phyloP scores from a whole-genome alignment of 2,888 invertebrate genomes.

The Paralinhomoeus sp. region DNA sequence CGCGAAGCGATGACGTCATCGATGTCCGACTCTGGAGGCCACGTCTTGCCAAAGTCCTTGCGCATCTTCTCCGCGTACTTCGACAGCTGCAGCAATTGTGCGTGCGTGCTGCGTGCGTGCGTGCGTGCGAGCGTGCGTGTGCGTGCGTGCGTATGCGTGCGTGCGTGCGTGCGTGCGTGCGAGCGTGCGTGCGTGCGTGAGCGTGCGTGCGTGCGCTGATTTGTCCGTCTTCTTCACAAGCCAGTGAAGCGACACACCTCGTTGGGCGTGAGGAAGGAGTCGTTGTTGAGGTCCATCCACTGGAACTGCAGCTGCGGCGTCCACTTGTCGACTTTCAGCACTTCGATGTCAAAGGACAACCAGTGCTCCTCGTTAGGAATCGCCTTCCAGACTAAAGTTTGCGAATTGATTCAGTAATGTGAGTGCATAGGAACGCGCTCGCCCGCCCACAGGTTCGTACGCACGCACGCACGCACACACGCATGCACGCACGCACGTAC shows the following conservation, averaged over 20 bases:
- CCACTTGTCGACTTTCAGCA: slow-evolving; percentile 15
- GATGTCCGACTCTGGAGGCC: slow-evolving; percentile 20
- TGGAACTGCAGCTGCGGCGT: slow-evolving; percentile 15
- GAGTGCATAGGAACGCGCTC: too few relatives aligned
- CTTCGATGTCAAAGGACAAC: slow-evolving; percentile 19
- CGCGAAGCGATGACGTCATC: slow-evolving; percentile 17
- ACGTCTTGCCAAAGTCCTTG: slow-evolving; percentile 19
- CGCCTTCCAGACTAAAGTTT: slow-evolving; percentile 20
- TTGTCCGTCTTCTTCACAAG: slow-evolving; percentile 14
- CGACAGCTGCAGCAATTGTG: slow-evolving; percentile 12
- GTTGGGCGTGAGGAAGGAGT: slow-evolving; percentile 11
- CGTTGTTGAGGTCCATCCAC: slow-evolving; percentile 18
- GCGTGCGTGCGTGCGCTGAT: too few relatives aligned
- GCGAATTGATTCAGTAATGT: too few relatives aligned
- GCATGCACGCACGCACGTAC: too few relatives aligned
- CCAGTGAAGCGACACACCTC: slow-evolving; percentile 15
- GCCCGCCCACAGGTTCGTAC: too few relatives aligned
- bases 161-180: too few relatives aligned
- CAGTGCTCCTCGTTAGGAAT: slow-evolving; percentile 25
- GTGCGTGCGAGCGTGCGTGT: too few relatives aligned
- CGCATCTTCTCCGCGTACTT: slow-evolving; percentile 13
- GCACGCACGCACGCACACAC: too few relatives aligned
- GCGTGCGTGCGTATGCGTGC: too few relatives aligned
- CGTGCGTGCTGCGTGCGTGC: too few relatives aligned
- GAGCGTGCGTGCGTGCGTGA: too few relatives aligned